Base-by-base conservation (phyloP, 30 jellyfish, hydroid and myxozoan genomes). In the Chironex yamaguchii region DNA sequence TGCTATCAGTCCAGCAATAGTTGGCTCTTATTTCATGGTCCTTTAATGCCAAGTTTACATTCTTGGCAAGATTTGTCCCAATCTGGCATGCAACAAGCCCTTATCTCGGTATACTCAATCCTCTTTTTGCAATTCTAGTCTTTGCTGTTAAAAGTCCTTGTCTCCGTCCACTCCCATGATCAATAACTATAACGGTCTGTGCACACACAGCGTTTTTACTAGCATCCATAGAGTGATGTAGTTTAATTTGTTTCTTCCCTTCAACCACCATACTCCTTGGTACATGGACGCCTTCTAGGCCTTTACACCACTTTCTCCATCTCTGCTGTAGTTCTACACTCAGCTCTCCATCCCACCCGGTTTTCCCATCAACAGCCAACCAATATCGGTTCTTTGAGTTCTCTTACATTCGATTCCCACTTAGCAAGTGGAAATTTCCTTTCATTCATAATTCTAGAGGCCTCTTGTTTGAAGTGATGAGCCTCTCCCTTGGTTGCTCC, bases 1-100 rank as follows among this genome's bases (percentile, higher is more conserved):
- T 72, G 49, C 86, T 73, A 52, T 73, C 86, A 26, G 88, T 76
- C 88, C 62, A 76, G 27, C 88, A 76, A 76, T 76, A 49, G 49
- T 76, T 52, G 36, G 31, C 79, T 14, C 11, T 51, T 14, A 31
- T 76, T 1, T 76, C 78, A 76, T 78, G 54, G 31, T 42, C 14
- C 62, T 76, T 76, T 31, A 76, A 52, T 76, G 88, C 86, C n/a
- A 21, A 42, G 68, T 73, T 73, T n/a, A 52, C 29, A 52, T 73
- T 73, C 49, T 4, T 49, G 48, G 86, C 86, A 6, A 49, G 20
- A 23, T 73, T 73, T 3, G 86, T 52, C 29, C 86, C 86, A 72
- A 73, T 73, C 13, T 6, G 86, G 51, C 86, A 73, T 73, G 86
- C 86, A 2, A 73, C 86, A 24, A 49, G 30, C 49, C 51, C 86